Evolutionary conservation across 2,113 vertebrate genomes (phyloP), one percentile per base, ranked within the genome.

Genomic region (Balaeniceps rex): DNA sequence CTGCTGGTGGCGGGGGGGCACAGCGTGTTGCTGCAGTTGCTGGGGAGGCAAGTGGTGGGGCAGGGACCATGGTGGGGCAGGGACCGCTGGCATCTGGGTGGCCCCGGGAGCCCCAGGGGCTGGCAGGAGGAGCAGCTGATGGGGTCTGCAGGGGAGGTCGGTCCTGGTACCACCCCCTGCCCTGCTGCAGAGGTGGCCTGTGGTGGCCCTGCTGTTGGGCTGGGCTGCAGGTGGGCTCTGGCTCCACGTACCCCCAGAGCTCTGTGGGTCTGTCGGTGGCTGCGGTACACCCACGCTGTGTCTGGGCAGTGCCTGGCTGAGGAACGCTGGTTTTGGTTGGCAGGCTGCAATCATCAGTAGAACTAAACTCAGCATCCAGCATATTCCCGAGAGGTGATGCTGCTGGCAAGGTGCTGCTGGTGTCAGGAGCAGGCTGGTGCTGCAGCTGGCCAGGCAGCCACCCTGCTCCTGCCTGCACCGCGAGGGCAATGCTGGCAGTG

Each of bases 311-410:
- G 68, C 77, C 36, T 21, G 70, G 25, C 33, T 19, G 57, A 26
- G 46, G 29, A 29, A 61, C 25, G 34, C 49, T 51, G 55, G 9
- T 4, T 22, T 29, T 26, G 64, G 29, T 5, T 14, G 34, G 44
- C 14, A 46, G 58, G 44, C 31, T 66, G 65, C 8, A 3, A 4
- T 26, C 29, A 10, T 33, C 75, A 9, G 40, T n/a, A 47, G 31
- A 90, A 23, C n/a, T 8, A 1, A 66, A 7, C n/a, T 9, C 40
- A 7, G 54, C 24, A 12, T 8, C 49, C 29, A 21, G 49, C 36
- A 1, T 1, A 4, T 3, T 52, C 34, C 36, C 10, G 17, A 24
- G n/a, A 9, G 21, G 49, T 5, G 7, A 33, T 1, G 31, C 49
- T 11, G 3, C 42, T 9, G 10, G 15, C 12, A 4, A 9, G 26